Base-by-base conservation (phyloP, 1,140 invertebrate genomes). In the Drosophila erecta region DNA sequence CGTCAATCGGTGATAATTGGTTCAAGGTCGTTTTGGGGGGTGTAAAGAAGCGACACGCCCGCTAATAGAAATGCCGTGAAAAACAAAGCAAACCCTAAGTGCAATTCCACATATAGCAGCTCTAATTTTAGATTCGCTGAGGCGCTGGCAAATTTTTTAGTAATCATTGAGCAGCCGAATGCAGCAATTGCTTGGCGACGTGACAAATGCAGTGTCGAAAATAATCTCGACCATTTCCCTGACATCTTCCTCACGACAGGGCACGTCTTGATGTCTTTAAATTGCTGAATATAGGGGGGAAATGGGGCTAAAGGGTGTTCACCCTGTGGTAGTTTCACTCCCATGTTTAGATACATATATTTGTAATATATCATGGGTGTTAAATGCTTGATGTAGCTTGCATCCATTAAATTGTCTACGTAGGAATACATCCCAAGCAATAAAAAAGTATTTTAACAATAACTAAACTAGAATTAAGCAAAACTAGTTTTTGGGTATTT, bases 121-220 rank as follows among this genome's bases (percentile, higher is more conserved):
- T 33, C 66, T 69, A 69, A 67, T 67, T 69, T 33, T 69, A 69
- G 62, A 62, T 64, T 14, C 7, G 30, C 30, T 46, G 41, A 37
- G 57, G 33, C 61, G 58, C 58, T 65, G 37, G 24, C 24, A n/a
- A 30, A 49, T 49, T 58, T 35, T 62, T 55, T 55, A 73, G 44
- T 73, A 40, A 27, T 20, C 60, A 59, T n/a, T 46, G 56, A 65
- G 47, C 67, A 49, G 17, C 43, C 22, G n/a, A 17, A 50, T 24
- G 46, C 37, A 47, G 27, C 50, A 74, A 74, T 51, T 62, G 51
- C 51, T 65, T 75, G 72, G 72, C 72, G 59, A 75, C 72, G 72
- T 75, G 70, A 74, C 72, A 74, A 74, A 55, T 60, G 44, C 44
- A 35, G 22, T 10, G 43, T 30, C 41, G 27, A 62, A 61, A 69